Evolutionary conservation across 2,888 invertebrate genomes (phyloP).

Genomic region (Ormyrus thymus): DNA sequence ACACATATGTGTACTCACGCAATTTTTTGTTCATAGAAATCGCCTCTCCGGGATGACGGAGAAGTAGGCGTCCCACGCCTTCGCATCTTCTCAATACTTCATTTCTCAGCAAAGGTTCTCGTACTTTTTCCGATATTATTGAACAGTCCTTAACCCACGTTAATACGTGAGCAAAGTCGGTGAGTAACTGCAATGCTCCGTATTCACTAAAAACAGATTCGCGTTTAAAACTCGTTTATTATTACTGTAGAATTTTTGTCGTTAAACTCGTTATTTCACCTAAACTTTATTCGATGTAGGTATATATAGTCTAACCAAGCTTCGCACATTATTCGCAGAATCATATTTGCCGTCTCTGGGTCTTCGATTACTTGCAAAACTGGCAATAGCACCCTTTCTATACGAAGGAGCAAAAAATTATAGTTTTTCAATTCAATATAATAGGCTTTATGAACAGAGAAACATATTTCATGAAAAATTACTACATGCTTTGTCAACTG

Average conservation of each 20-base stretch:
- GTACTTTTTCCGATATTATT: conserved; percentile 76
- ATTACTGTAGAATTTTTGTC: too few relatives aligned
- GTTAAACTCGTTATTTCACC: conserved; percentile 64
- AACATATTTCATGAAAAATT: too few relatives aligned
- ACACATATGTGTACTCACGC: conserved; percentile 14
- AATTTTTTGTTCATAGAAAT: conserved; percentile 81
- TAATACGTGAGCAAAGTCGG: conserved; percentile 88
- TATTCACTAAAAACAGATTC: conserved; percentile 76
- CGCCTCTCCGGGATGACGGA: conserved; percentile 89
- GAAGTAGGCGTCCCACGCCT: conserved; percentile 87
- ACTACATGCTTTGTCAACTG: too few relatives aligned
- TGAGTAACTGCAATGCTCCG: conserved; percentile 86
- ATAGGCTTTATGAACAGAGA: too few relatives aligned
- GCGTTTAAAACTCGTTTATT: too few relatives aligned
- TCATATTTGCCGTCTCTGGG: conserved; percentile 84
- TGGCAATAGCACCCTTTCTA: conserved; percentile 85
- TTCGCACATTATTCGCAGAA: conserved; percentile 88
- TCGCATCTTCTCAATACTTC: conserved; percentile 83
- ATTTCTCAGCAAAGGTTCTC: conserved; percentile 75
- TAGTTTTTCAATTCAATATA: too few relatives aligned
- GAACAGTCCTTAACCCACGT: conserved; percentile 84
- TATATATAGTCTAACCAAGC: conserved; percentile 93
- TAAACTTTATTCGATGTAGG: conserved; percentile 87
- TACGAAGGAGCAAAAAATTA: too few relatives aligned
- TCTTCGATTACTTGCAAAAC: conserved; percentile 87